phyloP scores from a whole-genome alignment of 2,797 vertebrate genomes.

The Columba guinea region DNA sequence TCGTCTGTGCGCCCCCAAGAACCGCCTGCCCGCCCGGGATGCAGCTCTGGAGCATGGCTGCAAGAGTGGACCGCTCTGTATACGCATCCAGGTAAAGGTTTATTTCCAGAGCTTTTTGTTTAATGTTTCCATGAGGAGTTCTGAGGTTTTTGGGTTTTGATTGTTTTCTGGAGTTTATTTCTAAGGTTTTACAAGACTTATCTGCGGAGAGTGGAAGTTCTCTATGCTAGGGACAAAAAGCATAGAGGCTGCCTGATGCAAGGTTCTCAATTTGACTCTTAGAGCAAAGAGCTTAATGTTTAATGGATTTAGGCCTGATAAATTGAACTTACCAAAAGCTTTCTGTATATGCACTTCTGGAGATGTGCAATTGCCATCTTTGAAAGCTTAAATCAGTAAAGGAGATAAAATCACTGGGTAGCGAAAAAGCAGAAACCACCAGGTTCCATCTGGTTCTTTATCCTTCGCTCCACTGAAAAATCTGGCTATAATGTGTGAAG shows the following conservation, averaged over 20 bases:
- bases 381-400: neutral
- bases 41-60: no score
- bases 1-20: accelerated
- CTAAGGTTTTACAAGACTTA: neutral
- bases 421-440: slow-evolving; percentile 5
- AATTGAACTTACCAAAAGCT: neutral
- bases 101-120: neutral
- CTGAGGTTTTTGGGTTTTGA: no score
- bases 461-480: neutral
- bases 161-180: neutral
- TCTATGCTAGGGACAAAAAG: neutral
- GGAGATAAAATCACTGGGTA: slow-evolving; percentile 1
- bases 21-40: accelerated
- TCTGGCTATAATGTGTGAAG: neutral
- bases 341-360: neutral
- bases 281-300: neutral
- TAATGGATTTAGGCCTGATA: neutral
- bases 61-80: accelerated
- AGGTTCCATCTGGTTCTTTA: slow-evolving; percentile 32
- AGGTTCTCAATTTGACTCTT: neutral
- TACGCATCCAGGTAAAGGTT: neutral
- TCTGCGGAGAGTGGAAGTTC: no score
- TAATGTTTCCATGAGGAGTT: neutral
- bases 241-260: neutral
- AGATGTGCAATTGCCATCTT: neutral